Base-by-base conservation (phyloP, 64 coral and sea anemone species). In the Dendrophyllia cribrosa region DNA sequence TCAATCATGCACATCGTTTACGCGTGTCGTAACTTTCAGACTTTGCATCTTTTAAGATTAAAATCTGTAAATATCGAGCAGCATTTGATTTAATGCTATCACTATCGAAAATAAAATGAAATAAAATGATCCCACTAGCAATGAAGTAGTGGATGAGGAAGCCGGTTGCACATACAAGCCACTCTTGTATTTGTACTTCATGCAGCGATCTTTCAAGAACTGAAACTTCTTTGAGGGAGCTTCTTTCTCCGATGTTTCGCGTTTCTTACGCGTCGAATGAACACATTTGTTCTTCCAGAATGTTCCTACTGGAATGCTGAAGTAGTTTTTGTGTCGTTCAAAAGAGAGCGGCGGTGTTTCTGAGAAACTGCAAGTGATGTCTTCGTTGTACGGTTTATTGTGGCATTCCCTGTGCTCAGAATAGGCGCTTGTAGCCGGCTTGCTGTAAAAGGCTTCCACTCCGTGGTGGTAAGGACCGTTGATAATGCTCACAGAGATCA, bases 401-500 rank as follows among this genome's bases (percentile, higher is more conserved):
- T 94, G 74, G 17, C 92, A 94, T 88, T 88, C 85, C 45, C 79
- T 88, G 66, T 94, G 76, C n/a, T 51, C 9, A 12, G 92, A 94
- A 47, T 82, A n/a, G 1, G 22, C 21, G 11, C 47, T 83, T 53
- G 74, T 87, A 2, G 76, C 66, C 22, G n/a, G 16, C 13, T 24
- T 20, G 20, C 47, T 59, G 76, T 94, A 94, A 70, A 72, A 94
- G 5, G 65, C 75, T 17, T 94, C 92, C 3, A 69, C 71, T 13
- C 92, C 92, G 5, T 94, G 92, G 64, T 94, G 92, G 21, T 94
- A 94, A 7, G 92, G 92, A 50, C 66, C 64, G 26, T 62, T 73
- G 4, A 70, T 1, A 9, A 71, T 55, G 79, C 0, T 43, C 19
- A 86, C 3, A 22, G 52, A 45, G 17, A 22, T 1, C 6, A 78